Evolutionary conservation across 2,797 vertebrate genomes (phyloP).

Genomic region (Ambastaia sidthimunki): DNA sequence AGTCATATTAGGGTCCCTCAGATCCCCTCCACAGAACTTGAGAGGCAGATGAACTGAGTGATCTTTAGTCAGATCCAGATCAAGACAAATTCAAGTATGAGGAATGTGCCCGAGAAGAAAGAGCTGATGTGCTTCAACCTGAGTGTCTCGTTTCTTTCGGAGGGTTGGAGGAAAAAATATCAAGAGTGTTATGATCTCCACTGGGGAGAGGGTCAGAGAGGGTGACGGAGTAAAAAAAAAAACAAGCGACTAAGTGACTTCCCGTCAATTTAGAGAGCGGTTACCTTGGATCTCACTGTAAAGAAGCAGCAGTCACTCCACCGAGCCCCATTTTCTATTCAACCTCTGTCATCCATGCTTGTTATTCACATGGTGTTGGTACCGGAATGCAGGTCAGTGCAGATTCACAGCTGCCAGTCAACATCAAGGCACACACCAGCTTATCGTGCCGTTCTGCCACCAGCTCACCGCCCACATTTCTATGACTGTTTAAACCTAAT

Average conservation of each 20-base stretch:
- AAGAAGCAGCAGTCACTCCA: not conserved
- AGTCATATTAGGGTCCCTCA: constrained; percentile 43
- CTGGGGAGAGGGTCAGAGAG: not conserved
- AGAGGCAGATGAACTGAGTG: constrained; percentile 56
- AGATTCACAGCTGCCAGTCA: constrained; percentile 34
- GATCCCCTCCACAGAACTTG: constrained; percentile 54
- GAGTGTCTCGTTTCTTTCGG: constrained; percentile 1
- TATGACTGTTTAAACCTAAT: constrained; percentile 27
- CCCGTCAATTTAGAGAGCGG: constrained; percentile 15
- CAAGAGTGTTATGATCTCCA: not conserved
- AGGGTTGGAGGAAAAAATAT: not conserved
- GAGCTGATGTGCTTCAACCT: constrained; percentile 37
- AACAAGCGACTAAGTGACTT: constrained; percentile 5
- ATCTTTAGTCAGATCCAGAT: constrained; percentile 55
- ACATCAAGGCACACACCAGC: constrained; percentile 32
- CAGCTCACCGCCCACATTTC: constrained; percentile 22
- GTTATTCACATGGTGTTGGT: constrained; percentile 9
- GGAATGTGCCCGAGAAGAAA: constrained; percentile 29
- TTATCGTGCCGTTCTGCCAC: not conserved
- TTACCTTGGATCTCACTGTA: constrained; percentile 11
- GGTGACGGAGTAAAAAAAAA: not conserved
- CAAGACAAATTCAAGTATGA: constrained; percentile 46
- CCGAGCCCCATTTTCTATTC: not conserved
- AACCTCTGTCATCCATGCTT: not conserved
- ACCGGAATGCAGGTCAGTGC: constrained; percentile 29